Evolutionary conservation across 1,140 invertebrate species (phyloP).

Genomic region (Artemia franciscana): DNA sequence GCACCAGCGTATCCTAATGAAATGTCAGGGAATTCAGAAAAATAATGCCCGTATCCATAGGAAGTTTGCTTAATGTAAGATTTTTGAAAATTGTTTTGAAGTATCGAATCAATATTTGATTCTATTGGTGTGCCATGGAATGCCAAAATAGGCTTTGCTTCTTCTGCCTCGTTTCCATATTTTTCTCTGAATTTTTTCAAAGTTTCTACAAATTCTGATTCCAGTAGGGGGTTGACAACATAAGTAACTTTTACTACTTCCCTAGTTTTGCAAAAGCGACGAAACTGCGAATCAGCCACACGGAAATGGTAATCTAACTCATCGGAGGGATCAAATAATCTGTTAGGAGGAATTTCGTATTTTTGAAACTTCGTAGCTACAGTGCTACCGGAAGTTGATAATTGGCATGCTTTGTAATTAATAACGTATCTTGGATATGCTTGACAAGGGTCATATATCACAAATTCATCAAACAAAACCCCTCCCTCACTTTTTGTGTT

Average conservation of each 20-base stretch:
- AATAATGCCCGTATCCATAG: slow-evolving; percentile 5
- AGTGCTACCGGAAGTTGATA: not conserved
- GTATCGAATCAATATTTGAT: slow-evolving; percentile 6
- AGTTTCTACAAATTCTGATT: not conserved
- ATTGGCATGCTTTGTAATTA: not conserved
- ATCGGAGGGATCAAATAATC: slow-evolving; percentile 2
- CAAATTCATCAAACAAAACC: slow-evolving; percentile 7
- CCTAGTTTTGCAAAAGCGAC: not conserved
- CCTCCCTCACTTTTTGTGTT: slow-evolving; percentile 2
- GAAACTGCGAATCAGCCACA: slow-evolving; percentile 1
- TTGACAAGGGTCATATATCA: slow-evolving; percentile 2
- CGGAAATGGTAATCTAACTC: not conserved
- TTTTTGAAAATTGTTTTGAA: not conserved
- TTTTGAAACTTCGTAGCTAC: not conserved
- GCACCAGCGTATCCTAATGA: not conserved
- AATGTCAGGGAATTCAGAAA: slow-evolving; percentile 4
- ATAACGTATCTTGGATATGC: slow-evolving; percentile 2
- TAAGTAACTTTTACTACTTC: not conserved
- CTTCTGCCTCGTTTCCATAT: not conserved
- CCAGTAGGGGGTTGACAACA: not conserved
- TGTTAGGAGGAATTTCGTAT: not conserved
- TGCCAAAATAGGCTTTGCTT: not conserved
- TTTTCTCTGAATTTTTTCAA: not conserved
- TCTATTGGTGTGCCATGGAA: slow-evolving; percentile 5
- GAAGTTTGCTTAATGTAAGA: not conserved